Base-by-base conservation (phyloP, 2,888 invertebrate species). In the Drosophila fulvimacula region DNA sequence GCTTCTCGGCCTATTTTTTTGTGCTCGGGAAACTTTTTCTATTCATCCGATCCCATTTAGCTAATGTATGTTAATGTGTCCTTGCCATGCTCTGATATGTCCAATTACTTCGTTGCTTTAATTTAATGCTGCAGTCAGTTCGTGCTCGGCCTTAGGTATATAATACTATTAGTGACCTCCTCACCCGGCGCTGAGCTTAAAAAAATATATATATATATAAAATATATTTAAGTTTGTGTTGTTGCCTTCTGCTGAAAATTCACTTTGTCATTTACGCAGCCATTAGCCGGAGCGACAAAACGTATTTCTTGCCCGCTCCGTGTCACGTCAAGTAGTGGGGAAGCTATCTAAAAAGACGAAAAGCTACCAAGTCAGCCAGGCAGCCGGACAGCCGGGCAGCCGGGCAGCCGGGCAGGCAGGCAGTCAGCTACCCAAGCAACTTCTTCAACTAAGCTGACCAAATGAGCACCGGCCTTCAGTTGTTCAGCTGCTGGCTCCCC, bases 201-300 rank as follows among this genome's bases (percentile, higher is more conserved):
- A 66, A 48, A 58, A 66, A 27, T 39, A 24, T 27, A 24, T 5
- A 24, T 27, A 24, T 27, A 17, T 38, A 24, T 24, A 51, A 38
- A 6, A 36, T 38, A 36, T 27, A 24, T 38, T 48, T 48, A 13
- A 34, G 65, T 56, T 65, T 59, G 21, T 63, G 64, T 48, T 44
- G 75, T 51, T 53, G 69, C 39, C 73, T 55, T 57, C 48, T 36
- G 34, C 68, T 73, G 72, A 75, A 86, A 83, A 86, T 86, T 83
- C 84, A 83, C 87, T 83, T 83, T 86, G 82, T 83, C 82, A 83
- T 83, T 86, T 83, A 83, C 84, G 79, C 87, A 86, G 84, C 82
- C 87, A 83, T 83, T 83, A 83, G 87, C 70, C 58, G 71, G 66
- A 82, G 85, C 71, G 72, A 79, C 69, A 79, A 68, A 82, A 80